Evolutionary conservation across 1,140 invertebrate species (phyloP).

Genomic region (Planococcus citri): DNA sequence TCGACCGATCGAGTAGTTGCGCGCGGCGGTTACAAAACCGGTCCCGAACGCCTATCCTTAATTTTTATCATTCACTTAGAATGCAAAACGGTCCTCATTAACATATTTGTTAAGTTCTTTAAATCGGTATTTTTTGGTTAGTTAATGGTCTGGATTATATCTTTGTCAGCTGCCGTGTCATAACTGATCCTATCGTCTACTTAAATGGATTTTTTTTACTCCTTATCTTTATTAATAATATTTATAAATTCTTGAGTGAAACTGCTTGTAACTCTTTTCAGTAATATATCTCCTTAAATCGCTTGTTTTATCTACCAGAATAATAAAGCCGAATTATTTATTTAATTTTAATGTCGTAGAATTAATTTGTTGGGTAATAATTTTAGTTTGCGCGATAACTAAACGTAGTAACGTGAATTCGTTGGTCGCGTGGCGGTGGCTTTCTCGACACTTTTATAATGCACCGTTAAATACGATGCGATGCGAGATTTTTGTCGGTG

Average conservation of each 20-base stretch:
- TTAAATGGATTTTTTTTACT: constrained; percentile 8
- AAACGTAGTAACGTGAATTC: no score
- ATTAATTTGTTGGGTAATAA: constrained; percentile 8
- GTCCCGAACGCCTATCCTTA: constrained; percentile 15
- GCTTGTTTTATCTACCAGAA: neutral
- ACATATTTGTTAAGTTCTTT: constrained; percentile 19
- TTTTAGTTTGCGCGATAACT: neutral
- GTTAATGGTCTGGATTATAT: constrained; percentile 16
- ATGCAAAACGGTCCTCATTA: constrained; percentile 15
- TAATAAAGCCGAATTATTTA: neutral
- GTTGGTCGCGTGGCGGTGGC: neutral
- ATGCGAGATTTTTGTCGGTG: neutral
- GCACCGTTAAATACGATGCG: neutral
- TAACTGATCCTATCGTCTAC: constrained; percentile 9
- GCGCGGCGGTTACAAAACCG: constrained; percentile 8
- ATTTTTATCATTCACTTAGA: constrained; percentile 20
- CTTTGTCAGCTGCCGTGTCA: constrained; percentile 17
- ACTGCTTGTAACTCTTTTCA: neutral
- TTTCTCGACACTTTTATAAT: neutral
- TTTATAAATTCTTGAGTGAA: neutral
- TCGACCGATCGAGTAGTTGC: constrained; percentile 3
- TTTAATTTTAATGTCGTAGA: neutral
- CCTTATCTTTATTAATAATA: neutral
- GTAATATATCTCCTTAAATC: neutral
- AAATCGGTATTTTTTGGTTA: constrained; percentile 15